These are phyloP conservation scores for Coregonus sp. DNA, from an alignment of 2,797 vertebrate species.

Conservation along the genomic window DNA sequence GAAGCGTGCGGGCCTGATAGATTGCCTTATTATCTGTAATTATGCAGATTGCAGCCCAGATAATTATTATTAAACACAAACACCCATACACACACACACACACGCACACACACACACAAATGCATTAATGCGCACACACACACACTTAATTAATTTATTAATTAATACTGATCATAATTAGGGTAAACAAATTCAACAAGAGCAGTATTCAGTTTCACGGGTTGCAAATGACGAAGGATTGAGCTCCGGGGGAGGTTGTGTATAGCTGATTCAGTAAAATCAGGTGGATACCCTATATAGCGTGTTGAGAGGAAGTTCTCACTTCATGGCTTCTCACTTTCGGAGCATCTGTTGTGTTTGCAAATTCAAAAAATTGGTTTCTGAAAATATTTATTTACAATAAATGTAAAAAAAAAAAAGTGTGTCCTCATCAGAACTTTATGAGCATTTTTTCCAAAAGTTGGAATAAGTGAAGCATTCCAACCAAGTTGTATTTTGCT, in stretches of 20 bases:
- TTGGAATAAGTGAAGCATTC: too few species aligned
- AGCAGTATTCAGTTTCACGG: slow-evolving; percentile 57
- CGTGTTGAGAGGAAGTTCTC: slow-evolving; percentile 9
- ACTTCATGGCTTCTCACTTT: slow-evolving; percentile 43
- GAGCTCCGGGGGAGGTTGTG: slow-evolving; percentile 40
- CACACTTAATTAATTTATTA: neutral
- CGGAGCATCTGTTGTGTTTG: slow-evolving; percentile 52
- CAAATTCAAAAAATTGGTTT: slow-evolving; percentile 10
- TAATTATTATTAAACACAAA: slow-evolving; percentile 55
- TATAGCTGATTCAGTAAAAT: slow-evolving; percentile 60
- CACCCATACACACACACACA: neutral
- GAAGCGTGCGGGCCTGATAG: slow-evolving; percentile 56
- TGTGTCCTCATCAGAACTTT: too few species aligned
- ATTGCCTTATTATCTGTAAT: slow-evolving; percentile 68
- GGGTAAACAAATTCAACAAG: slow-evolving; percentile 66
- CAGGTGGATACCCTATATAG: slow-evolving; percentile 54
- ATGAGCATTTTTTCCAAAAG: too few species aligned
- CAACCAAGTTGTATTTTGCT: too few species aligned
- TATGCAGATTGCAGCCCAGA: slow-evolving; percentile 67
- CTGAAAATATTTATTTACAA: too few species aligned
- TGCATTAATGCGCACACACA: neutral
- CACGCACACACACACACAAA: neutral
- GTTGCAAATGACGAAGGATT: slow-evolving; percentile 58
- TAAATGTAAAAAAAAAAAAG: too few species aligned
- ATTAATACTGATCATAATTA: slow-evolving; percentile 16